Evolutionary conservation across 1,140 invertebrate genomes (phyloP).

Genomic region (Drosophila takahashii): DNA sequence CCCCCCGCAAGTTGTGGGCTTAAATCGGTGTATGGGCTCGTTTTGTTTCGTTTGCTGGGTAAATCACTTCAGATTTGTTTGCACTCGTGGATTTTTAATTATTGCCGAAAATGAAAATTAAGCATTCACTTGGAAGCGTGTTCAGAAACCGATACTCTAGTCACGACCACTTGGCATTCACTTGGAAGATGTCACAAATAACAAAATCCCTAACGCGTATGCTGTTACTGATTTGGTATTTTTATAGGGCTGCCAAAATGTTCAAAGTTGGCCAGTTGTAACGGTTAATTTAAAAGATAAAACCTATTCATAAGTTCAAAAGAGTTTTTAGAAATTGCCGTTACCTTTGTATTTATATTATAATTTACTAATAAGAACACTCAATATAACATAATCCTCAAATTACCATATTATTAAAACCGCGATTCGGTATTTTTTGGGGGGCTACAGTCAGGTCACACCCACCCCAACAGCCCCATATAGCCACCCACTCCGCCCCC

Average conservation of each 20-base stretch:
- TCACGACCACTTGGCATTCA: not conserved
- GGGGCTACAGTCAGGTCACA: not conserved
- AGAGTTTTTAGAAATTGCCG: no score
- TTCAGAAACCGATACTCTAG: not conserved
- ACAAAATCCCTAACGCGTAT: not conserved
- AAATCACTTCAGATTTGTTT: constrained; percentile 30
- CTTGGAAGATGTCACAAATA: constrained; percentile 1
- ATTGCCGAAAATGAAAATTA: constrained; percentile 6
- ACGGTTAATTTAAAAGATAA: not conserved
- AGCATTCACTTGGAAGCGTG: not conserved
- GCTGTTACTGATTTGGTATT: not conserved
- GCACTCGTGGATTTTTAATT: constrained; percentile 9
- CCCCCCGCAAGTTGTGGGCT: not conserved
- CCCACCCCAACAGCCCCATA: constrained; percentile 7
- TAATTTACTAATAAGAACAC: no score
- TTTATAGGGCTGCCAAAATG: not conserved
- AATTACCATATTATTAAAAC: not conserved
- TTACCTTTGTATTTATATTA: no score
- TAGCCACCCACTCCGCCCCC: constrained; percentile 37
- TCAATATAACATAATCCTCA: no score
- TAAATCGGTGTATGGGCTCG: not conserved
- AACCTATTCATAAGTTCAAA: no score
- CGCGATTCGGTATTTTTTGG: constrained; percentile 19
- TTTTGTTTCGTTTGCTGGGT: constrained; percentile 11
- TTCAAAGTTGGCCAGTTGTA: not conserved